A percentile compares a stretch with the other conserved stretches of the same genome.
Evolutionary conservation across 53 echinoderm and acorn worm species (phyloP).

Genomic region (Apostichopus leukothele): DNA sequence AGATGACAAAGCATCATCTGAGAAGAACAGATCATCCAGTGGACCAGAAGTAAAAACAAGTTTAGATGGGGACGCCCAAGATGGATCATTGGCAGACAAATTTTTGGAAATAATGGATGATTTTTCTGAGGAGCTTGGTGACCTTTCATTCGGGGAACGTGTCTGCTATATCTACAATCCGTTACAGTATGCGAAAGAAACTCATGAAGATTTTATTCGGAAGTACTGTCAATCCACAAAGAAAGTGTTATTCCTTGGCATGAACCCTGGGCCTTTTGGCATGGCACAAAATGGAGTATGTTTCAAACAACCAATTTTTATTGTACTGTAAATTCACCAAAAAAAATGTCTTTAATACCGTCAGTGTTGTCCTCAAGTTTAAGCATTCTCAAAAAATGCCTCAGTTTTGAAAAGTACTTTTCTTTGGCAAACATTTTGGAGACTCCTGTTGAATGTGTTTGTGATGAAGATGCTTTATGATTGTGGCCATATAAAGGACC

Average conservation of each 20-base stretch:
- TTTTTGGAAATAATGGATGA: constrained; percentile 81
- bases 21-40: too few relatives aligned
- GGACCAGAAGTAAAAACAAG: neutral
- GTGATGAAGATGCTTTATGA: too few relatives aligned
- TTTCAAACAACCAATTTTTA: neutral
- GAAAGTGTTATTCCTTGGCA: constrained; percentile 85
- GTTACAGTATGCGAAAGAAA: constrained; percentile 86
- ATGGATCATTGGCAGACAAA: constrained; percentile 60
- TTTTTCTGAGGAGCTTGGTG: constrained; percentile 57
- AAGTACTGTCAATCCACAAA: constrained; percentile 93
- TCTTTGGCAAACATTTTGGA: too few relatives aligned
- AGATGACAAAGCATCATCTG: neutral
- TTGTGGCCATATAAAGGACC: too few relatives aligned
- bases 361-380: too few relatives aligned
- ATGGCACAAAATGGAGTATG: constrained; percentile 99
- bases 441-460: too few relatives aligned
- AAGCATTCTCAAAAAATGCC: too few relatives aligned
- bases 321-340: neutral
- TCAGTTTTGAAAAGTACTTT: too few relatives aligned
- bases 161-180: constrained; percentile 94
- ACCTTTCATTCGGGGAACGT: constrained; percentile 72
- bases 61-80: neutral
- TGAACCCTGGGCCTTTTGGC: constrained; percentile 99
- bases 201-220: constrained; percentile 79
- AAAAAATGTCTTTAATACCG: neutral